A percentile compares a stretch with the other conserved stretches of the same genome.
These are phyloP conservation scores for Otocyon megalotis DNA, from an alignment of 2,113 vertebrate genomes.

Conservation along the genomic window DNA sequence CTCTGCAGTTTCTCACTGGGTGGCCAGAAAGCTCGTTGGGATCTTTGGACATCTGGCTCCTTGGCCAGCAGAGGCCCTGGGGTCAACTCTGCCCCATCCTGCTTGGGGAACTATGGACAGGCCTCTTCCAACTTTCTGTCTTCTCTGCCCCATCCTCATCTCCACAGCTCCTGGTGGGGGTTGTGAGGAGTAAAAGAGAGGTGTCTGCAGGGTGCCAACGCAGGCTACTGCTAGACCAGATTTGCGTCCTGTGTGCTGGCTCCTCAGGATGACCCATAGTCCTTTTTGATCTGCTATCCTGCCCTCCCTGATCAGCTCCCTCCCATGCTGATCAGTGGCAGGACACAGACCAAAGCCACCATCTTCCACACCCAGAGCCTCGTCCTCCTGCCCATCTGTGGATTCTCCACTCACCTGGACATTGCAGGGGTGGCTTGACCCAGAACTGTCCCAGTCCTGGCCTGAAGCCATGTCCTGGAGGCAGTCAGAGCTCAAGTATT, in stretches of 20 bases:
- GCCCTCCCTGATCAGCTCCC: not conserved
- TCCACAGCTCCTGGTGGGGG: not conserved
- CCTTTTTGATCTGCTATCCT: not conserved
- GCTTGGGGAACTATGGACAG: not conserved
- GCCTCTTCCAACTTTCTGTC: not conserved
- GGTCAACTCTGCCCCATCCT: not conserved
- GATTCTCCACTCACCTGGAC: not conserved
- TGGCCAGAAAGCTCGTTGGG: not conserved
- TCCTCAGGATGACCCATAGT: not conserved
- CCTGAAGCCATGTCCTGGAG: not conserved
- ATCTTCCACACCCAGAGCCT: not conserved
- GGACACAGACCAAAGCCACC: not conserved
- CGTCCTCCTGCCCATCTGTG: not conserved
- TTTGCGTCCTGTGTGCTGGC: not conserved
- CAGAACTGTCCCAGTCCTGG: not conserved
- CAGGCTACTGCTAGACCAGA: not conserved
- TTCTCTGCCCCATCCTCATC: not conserved
- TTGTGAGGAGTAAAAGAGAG: not conserved
- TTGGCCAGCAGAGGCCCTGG: not conserved
- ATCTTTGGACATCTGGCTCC: not conserved
- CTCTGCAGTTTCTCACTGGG: not conserved
- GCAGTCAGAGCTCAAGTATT: not conserved
- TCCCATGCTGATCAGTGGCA: not conserved
- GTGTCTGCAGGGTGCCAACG: rapidly evolving
- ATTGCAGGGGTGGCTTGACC: not conserved